Percentiles rank a stretch among this genome's conserved stretches.
phyloP scores from a whole-genome alignment of 2,888 invertebrate species.

The Sphecodes monilicornis region DNA sequence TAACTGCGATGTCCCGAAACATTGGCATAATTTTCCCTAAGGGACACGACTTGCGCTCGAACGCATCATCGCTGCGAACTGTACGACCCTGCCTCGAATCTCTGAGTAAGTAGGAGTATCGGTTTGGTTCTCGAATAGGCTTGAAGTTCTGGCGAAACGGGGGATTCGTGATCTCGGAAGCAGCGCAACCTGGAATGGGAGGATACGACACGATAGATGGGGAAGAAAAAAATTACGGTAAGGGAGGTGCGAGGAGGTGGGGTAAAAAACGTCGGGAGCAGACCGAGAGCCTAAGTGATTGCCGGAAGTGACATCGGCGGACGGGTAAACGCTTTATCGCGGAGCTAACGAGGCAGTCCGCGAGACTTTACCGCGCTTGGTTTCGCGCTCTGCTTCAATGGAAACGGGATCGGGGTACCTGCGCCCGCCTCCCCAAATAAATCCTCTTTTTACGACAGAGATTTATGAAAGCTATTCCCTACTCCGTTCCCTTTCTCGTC shows the following conservation, averaged over 20 bases:
- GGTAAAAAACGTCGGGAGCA: slow-evolving; percentile 54
- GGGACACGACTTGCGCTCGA: neutral
- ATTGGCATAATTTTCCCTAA: neutral
- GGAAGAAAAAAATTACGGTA: neutral
- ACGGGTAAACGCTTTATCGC: slow-evolving; percentile 82
- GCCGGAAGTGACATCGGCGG: slow-evolving; percentile 80
- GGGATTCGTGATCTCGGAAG: slow-evolving; percentile 15
- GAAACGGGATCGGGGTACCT: slow-evolving; percentile 75
- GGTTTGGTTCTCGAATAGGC: neutral
- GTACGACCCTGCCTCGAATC: neutral
- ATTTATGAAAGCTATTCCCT: slow-evolving; percentile 81
- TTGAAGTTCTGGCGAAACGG: neutral
- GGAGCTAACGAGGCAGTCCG: slow-evolving; percentile 81
- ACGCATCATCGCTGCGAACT: neutral
- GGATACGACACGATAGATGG: slow-evolving; percentile 23
- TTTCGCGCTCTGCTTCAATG: slow-evolving; percentile 77
- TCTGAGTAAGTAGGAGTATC: neutral
- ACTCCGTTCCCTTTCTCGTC: slow-evolving; percentile 47
- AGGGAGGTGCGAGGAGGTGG: neutral
- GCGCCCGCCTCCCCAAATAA: slow-evolving; percentile 79
- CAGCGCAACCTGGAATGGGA: slow-evolving; percentile 3
- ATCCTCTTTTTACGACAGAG: slow-evolving; percentile 84
- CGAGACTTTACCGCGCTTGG: slow-evolving; percentile 74
- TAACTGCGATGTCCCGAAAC: neutral
- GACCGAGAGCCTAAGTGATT: slow-evolving; percentile 75